Evolutionary conservation across 2,797 vertebrate genomes (phyloP).

Genomic region (Cephalopachus bancanus): DNA sequence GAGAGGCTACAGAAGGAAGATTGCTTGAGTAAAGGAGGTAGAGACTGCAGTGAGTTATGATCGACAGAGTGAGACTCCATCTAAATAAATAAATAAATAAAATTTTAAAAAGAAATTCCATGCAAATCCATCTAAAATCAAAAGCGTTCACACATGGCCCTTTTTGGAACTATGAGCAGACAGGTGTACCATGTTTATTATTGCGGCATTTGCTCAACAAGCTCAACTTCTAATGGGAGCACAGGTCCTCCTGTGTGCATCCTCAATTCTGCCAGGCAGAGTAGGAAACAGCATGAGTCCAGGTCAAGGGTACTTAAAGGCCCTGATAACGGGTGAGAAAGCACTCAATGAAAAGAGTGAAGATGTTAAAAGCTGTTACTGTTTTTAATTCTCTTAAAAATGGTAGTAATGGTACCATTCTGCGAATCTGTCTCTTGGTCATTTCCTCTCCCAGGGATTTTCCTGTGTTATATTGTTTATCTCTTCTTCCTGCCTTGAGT

Average conservation of each 20-base stretch:
- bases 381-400: constrained; percentile 27
- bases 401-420: not conserved
- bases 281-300: not conserved
- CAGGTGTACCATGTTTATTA: too few relatives aligned
- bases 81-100: too few relatives aligned
- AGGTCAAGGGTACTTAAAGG: not conserved
- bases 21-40: too few relatives aligned
- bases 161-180: not conserved
- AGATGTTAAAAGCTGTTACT: not conserved
- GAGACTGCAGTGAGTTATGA: too few relatives aligned
- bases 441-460: not conserved
- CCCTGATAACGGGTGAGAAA: not conserved
- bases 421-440: not conserved
- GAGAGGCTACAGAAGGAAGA: too few relatives aligned
- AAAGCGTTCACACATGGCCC: not conserved
- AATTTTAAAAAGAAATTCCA: not conserved
- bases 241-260: not conserved
- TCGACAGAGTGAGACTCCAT: too few relatives aligned
- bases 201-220: not conserved
- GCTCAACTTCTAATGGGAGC: not conserved
- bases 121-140: not conserved
- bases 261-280: not conserved
- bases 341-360: not conserved
- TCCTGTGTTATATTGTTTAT: not conserved
- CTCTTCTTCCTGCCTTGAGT: not conserved